These are phyloP conservation scores for Saturnia japonica DNA, from an alignment of 2,888 invertebrate species.

Conservation along the genomic window DNA sequence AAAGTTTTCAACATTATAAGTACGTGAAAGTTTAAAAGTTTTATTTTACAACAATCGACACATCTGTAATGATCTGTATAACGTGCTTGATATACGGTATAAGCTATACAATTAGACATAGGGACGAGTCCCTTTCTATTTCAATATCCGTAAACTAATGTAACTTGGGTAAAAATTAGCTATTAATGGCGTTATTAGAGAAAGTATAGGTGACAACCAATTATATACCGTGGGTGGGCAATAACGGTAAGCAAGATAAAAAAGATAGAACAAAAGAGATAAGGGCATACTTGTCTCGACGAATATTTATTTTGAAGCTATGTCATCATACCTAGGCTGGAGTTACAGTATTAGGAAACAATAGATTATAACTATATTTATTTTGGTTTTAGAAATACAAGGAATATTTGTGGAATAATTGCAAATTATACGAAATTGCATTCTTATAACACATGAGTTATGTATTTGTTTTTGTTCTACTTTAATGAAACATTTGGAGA, in stretches of 20 bases:
- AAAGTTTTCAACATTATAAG: too few species aligned
- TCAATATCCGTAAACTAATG: not conserved
- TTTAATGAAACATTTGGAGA: not conserved
- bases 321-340: not conserved
- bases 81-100: too few species aligned
- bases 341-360: not conserved
- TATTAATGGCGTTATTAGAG: not conserved
- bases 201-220: slow-evolving; percentile 10
- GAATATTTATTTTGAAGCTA: not conserved
- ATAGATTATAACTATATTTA: slow-evolving; percentile 14
- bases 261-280: slow-evolving; percentile 12
- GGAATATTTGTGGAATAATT: not conserved
- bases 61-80: too few species aligned
- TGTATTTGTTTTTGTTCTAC: not conserved
- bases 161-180: slow-evolving; percentile 1
- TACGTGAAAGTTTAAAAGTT: too few species aligned
- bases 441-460: not conserved
- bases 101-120: too few species aligned
- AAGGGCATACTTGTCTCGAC: slow-evolving; percentile 1
- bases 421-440: not conserved
- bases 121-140: not conserved
- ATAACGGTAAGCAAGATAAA: slow-evolving; percentile 18
- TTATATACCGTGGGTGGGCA: slow-evolving; percentile 20
- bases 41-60: too few species aligned
- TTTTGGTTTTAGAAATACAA: slow-evolving; percentile 16